phyloP scores from a whole-genome alignment of 2,888 invertebrate genomes.

The Xanthia icteritia region DNA sequence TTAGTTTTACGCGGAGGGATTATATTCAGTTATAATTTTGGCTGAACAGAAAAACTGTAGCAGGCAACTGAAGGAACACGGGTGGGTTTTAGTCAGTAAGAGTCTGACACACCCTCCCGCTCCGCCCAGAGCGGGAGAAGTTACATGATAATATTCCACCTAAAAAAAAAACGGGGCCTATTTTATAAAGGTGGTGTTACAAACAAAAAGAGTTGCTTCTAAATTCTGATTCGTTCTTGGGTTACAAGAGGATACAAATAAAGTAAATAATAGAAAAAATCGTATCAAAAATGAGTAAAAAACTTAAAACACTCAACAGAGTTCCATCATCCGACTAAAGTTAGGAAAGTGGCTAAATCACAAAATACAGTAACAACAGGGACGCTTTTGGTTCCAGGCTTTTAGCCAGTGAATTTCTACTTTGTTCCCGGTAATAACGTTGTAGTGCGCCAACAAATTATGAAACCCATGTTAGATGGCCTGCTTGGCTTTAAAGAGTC shows the following conservation, averaged over 20 bases:
- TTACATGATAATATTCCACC: no score
- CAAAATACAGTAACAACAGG: slow-evolving; percentile 54
- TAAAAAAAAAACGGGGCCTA: no score
- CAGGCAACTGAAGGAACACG: no score
- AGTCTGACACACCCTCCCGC: no score
- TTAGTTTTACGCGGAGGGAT: not conserved
- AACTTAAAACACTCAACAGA: slow-evolving; percentile 22
- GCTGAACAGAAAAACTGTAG: not conserved
- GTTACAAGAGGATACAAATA: not conserved
- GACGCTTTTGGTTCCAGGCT: slow-evolving; percentile 58
- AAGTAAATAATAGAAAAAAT: not conserved
- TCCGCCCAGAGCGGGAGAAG: no score
- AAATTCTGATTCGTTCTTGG: not conserved
- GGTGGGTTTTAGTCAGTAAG: no score
- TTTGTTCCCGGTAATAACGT: slow-evolving; percentile 64
- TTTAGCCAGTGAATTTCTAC: slow-evolving; percentile 62
- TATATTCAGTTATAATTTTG: not conserved
- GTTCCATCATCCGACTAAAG: slow-evolving; percentile 49
- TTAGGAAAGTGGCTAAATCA: slow-evolving; percentile 53
- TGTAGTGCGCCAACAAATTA: slow-evolving; percentile 62
- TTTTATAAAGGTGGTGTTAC: not conserved
- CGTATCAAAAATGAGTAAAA: slow-evolving; percentile 3
- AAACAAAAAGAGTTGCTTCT: not conserved
- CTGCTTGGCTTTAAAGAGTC: slow-evolving; percentile 40
- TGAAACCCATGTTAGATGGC: slow-evolving; percentile 53